Evolutionary conservation across 2,113 vertebrate genomes (phyloP), one percentile per base, ranked within the genome.

Genomic region (Pardalotus punctatus): DNA sequence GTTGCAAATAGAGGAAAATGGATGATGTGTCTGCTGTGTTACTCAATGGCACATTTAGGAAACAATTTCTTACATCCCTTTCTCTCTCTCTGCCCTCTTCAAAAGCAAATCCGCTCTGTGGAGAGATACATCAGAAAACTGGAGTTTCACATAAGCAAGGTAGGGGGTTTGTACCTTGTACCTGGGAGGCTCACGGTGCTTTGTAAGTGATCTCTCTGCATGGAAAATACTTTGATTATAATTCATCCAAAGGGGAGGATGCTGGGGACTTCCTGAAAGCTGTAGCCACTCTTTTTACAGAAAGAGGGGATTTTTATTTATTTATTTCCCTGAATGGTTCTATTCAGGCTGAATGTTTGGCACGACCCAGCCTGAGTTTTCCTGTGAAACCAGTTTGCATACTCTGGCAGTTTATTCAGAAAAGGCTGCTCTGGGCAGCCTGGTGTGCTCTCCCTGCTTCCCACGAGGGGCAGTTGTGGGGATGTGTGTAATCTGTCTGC

Each of bases 121-220:
- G 99, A 99, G 94, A 98, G 99, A 86, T 98, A 98, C 96, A 98
- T 99, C 40, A 98, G 99, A 43, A 98, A 99, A 92, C 23, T 99
- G 94, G 99, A 99, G 81, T 99, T 99, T 91, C 99, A 99, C 88
- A 99, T 99, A 81, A 99, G 99, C 96, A 99, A 99, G 98, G 99
- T 99, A 95, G 97, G 86, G 29, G 22, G 0, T 51, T 86, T 56
- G 1, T 27, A 2, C 47, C 47, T 22, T 53, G 11, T 73, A 5
- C 19, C 3, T 76, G 60, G 15, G 7, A 51, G 79, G 43, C 74
- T 95, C 79, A 3, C 11, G 0, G 28, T 71, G 40, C 83, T 77
- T 1, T 62, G 11, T 13, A 29, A 79, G 62, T 12, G 54, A 45
- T 48, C 38, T 3, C 2, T 38, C 66, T 58, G 27, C 38, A 19